Conservation (phyloP, 1,140 invertebrate species). For the Penaeus indicus region DNA sequence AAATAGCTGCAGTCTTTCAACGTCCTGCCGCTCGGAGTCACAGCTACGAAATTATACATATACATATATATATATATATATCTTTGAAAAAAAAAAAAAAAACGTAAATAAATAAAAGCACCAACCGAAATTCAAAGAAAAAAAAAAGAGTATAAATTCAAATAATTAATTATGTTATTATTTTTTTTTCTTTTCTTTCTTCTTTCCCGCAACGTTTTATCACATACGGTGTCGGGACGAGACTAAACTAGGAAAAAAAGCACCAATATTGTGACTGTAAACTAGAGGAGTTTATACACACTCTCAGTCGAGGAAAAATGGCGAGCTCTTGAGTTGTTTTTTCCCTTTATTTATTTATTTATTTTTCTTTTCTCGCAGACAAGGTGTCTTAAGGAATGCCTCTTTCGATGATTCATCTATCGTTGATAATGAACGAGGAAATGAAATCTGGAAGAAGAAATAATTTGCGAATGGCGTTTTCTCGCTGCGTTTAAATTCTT, state of each 20-base stretch:
- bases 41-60: too few relatives aligned
- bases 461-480: too few relatives aligned
- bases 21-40: too few relatives aligned
- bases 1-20: background rate
- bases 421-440: too few relatives aligned
- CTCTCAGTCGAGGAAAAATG: background rate
- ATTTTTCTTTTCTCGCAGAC: too few relatives aligned
- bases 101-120: slow-evolving; percentile 40
- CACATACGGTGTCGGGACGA: slow-evolving; percentile 22
- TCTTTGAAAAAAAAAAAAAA: too few relatives aligned
- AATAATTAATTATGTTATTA: background rate
- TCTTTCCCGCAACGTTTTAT: slow-evolving; percentile 17
- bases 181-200: background rate
- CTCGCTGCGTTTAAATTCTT: too few relatives aligned
- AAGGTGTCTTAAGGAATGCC: too few relatives aligned
- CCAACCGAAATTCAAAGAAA: background rate
- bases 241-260: slow-evolving; percentile 47
- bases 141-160: background rate
- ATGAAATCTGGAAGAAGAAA: too few relatives aligned
- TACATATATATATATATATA: too few relatives aligned
- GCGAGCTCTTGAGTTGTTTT: background rate
- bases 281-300: background rate
- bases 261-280: slow-evolving; percentile 52
- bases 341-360: too few relatives aligned
- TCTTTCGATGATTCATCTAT: too few relatives aligned